phyloP scores from a whole-genome alignment of 2,888 invertebrate genomes.

The Nysson spinosus region DNA sequence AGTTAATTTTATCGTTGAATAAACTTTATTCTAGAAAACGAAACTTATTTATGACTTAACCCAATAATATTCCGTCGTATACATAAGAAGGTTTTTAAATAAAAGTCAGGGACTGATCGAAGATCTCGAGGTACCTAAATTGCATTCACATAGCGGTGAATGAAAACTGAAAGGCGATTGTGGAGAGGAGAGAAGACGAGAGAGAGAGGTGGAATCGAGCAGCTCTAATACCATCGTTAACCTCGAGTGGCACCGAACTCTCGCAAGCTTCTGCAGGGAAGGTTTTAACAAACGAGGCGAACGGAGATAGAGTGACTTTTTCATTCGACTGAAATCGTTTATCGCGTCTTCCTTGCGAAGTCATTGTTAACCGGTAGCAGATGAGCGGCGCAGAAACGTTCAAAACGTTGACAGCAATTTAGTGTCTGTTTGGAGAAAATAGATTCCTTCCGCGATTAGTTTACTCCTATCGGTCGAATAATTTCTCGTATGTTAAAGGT shows the following conservation, averaged over 20 bases:
- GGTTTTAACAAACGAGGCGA: constrained; percentile 11
- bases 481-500: constrained; percentile 10
- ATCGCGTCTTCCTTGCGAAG: constrained; percentile 12
- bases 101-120: too few species aligned
- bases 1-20: too few species aligned
- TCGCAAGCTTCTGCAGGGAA: constrained; percentile 3
- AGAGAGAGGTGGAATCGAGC: neutral
- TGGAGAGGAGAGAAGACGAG: neutral
- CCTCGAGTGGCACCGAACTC: constrained; percentile 17
- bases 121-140: too few species aligned
- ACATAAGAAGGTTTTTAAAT: too few species aligned
- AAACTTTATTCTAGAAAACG: too few species aligned
- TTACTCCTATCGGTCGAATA: constrained; percentile 2
- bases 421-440: constrained; percentile 20
- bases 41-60: too few species aligned
- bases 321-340: constrained; percentile 11
- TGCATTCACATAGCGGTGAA: too few species aligned
- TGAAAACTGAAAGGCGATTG: neutral
- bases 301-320: constrained; percentile 20
- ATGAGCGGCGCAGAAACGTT: constrained; percentile 6
- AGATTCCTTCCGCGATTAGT: constrained; percentile 28
- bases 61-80: too few species aligned
- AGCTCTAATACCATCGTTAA: constrained; percentile 5
- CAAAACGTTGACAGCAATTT: constrained; percentile 40
- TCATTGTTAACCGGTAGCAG: constrained; percentile 35